Base-by-base conservation (phyloP, 2,888 invertebrate species). In the Xylota sylvarum region DNA sequence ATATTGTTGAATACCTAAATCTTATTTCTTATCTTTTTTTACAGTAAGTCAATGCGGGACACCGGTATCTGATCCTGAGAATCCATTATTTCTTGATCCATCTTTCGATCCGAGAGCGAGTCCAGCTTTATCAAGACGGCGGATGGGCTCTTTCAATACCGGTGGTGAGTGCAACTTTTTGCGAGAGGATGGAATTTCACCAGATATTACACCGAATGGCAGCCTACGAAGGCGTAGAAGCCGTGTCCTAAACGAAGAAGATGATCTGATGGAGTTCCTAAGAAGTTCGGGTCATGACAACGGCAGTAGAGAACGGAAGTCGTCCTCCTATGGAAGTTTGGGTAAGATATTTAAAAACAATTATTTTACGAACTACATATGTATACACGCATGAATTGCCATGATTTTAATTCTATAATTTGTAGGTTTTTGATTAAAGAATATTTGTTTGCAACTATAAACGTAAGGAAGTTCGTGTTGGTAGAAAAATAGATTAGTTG, bases 171-270 rank as follows among this genome's bases (percentile, higher is more conserved):
- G 89, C 0, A 90, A 85, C 82, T 90, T 91, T 56, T 88, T 90
- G 62, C 90, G 91, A 17, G 92, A 92, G 58, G 90, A 90, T 84
- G 91, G 91, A 5, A 89, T 90, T 72, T 93, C 93, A 40, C 77
- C 92, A 94, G 97, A 98, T 90, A 95, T 97, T 48, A 98, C 98
- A 4, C 98, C 98, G 12, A 97, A 97, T 88, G 98, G 98, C 37
- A 97, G 97, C 88, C 93, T 98, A 46, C 94, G 97, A 19, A 94
- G 97, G 40, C 94, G 97, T 55, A 94, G 97, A 89, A 96, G 97
- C 90, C 94, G 97, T 35, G 96, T 97, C 17, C 95, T 97, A 0
- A 96, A 96, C 4, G 97, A 96, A 90, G 96, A 96, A 89, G 96
- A 97, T 90, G 97, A 97, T 89, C 92, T 98, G n/a, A 96, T 98